Conservation (phyloP, 2,888 invertebrate genomes). For the Dinocampus coccinellae region DNA sequence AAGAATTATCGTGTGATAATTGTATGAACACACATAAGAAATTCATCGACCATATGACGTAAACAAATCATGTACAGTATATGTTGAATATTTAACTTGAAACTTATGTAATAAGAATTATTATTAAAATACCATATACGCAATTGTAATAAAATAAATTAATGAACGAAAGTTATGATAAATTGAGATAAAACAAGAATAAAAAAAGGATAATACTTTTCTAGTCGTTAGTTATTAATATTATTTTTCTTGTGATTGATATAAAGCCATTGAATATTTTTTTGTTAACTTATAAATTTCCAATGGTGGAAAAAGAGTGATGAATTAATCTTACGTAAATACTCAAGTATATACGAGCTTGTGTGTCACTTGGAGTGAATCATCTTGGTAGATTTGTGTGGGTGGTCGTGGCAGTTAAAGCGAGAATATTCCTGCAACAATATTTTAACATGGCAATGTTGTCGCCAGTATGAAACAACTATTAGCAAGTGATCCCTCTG, state of each 20-base stretch:
- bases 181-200: too few relatives aligned
- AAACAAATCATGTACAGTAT: neutral
- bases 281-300: neutral
- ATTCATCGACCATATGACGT: neutral
- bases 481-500: constrained; percentile 52
- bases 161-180: too few relatives aligned
- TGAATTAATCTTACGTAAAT: neutral
- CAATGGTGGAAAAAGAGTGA: neutral
- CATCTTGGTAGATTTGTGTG: constrained; percentile 40
- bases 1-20: constrained; percentile 47
- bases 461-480: constrained; percentile 60
- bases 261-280: neutral
- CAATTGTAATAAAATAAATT: neutral
- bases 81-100: neutral
- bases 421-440: constrained; percentile 37
- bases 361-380: constrained; percentile 45
- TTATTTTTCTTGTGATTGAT: too few relatives aligned
- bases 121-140: neutral
- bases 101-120: neutral
- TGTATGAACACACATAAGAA: neutral
- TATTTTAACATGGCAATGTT: constrained; percentile 48
- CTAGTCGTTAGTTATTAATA: too few relatives aligned
- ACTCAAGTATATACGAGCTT: neutral
- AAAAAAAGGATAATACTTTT: too few relatives aligned
- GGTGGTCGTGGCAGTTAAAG: constrained; percentile 35